phyloP scores from a whole-genome alignment of 2,797 vertebrate genomes.

The Tamandua tetradactyla region DNA sequence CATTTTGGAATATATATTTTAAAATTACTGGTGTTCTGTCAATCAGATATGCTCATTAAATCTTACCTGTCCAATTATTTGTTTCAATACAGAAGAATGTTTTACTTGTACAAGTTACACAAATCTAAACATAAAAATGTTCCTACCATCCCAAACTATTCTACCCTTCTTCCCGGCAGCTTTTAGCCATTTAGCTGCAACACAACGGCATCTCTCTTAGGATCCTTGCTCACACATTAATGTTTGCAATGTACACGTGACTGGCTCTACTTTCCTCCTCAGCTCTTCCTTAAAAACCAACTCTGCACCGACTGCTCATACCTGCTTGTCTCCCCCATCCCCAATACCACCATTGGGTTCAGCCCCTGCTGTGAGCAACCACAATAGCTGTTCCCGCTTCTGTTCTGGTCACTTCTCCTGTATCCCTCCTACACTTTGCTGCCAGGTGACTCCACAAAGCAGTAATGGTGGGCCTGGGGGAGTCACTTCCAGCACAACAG shows the following conservation, averaged over 20 bases:
- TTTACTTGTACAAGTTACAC: not conserved
- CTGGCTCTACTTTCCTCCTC: not conserved
- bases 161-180: not conserved
- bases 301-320: not conserved
- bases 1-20: not conserved
- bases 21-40: not conserved
- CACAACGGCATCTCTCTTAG: not conserved
- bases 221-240: not conserved
- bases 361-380: not conserved
- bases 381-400: too few species aligned
- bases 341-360: not conserved
- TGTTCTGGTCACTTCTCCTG: not conserved
- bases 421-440: not conserved
- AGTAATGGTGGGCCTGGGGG: not conserved
- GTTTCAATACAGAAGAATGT: not conserved
- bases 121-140: not conserved
- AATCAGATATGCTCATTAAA: not conserved
- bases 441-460: not conserved
- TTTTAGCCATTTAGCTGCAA: not conserved
- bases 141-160: not conserved
- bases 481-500: not conserved
- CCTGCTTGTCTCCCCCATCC: not conserved
- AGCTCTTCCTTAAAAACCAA: not conserved
- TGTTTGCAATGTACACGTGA: not conserved
- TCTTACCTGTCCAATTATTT: not conserved